Percentiles rank a stretch among this genome's conserved stretches.
phyloP scores from a whole-genome alignment of 2,888 invertebrate species.

The Sarcophaga caerulescens region DNA sequence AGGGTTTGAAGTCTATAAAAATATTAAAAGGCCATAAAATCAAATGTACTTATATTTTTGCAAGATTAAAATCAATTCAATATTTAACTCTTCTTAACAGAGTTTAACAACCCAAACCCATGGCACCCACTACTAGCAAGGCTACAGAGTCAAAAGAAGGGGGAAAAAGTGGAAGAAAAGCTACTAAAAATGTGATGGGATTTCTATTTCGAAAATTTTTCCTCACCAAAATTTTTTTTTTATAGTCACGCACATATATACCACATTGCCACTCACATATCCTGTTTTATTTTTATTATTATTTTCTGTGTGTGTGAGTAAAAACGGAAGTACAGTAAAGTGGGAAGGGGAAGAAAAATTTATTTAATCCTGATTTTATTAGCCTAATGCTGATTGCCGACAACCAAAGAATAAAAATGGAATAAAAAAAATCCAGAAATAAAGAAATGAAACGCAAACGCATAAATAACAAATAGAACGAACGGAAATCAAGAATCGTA shows the following conservation, averaged over 20 bases:
- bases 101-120: slow-evolving; percentile 15
- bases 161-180: not conserved
- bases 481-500: slow-evolving; percentile 64
- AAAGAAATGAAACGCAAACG: slow-evolving; percentile 18
- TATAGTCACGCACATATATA: not conserved
- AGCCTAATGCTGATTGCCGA: slow-evolving; percentile 56
- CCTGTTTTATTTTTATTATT: slow-evolving; percentile 29
- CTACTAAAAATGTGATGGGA: not conserved
- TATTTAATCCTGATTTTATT: slow-evolving; percentile 66
- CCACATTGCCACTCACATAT: not conserved
- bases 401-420: not conserved
- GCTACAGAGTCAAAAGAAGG: not conserved
- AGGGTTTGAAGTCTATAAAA: slow-evolving; percentile 63
- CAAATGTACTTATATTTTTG: slow-evolving; percentile 36
- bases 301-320: not conserved
- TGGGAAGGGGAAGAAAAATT: slow-evolving; percentile 44
- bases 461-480: slow-evolving; percentile 63
- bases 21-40: slow-evolving; percentile 70
- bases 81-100: slow-evolving; percentile 49
- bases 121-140: not conserved
- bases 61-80: not conserved
- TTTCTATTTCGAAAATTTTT: not conserved
- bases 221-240: not conserved
- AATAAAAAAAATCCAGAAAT: slow-evolving; percentile 22
- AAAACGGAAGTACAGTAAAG: not conserved